Conservation (phyloP, 2,888 invertebrate species). For the Euzophera pinguis region DNA sequence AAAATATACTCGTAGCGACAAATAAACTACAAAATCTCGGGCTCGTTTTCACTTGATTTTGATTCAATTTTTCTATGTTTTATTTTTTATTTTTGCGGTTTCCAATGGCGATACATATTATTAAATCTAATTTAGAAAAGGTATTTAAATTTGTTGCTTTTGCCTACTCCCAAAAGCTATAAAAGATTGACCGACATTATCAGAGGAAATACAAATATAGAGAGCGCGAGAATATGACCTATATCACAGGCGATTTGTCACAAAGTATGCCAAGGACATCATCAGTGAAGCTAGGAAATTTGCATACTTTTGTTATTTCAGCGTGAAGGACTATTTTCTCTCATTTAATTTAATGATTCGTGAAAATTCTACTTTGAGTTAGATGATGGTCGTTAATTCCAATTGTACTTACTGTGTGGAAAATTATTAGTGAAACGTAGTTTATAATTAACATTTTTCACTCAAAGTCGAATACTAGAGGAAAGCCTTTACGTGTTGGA, state of each 20-base stretch:
- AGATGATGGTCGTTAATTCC: too few species aligned
- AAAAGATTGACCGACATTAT: constrained; percentile 9
- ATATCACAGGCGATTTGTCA: constrained; percentile 5
- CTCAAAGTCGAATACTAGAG: too few species aligned
- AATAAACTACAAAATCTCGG: too few species aligned
- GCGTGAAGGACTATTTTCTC: neutral
- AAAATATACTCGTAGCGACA: too few species aligned
- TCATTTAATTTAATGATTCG: neutral
- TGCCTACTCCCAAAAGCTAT: neutral
- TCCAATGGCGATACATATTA: too few species aligned
- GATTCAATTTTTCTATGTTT: too few species aligned
- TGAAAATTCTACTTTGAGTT: neutral
- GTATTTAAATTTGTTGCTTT: neutral
- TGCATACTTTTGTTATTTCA: neutral
- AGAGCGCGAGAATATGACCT: neutral
- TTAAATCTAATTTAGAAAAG: neutral
- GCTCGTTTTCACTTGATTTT: too few species aligned
- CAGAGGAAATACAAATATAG: constrained; percentile 2
- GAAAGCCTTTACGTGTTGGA: too few species aligned
- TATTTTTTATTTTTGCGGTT: too few species aligned
- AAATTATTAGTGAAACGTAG: too few species aligned
- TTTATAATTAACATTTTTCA: too few species aligned
- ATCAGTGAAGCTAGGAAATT: neutral
- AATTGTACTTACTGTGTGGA: too few species aligned
- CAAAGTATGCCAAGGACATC: constrained; percentile 10